Evolutionary conservation across 2,797 vertebrate species (phyloP).

Genomic region (Pseudochaenichthys georgianus): DNA sequence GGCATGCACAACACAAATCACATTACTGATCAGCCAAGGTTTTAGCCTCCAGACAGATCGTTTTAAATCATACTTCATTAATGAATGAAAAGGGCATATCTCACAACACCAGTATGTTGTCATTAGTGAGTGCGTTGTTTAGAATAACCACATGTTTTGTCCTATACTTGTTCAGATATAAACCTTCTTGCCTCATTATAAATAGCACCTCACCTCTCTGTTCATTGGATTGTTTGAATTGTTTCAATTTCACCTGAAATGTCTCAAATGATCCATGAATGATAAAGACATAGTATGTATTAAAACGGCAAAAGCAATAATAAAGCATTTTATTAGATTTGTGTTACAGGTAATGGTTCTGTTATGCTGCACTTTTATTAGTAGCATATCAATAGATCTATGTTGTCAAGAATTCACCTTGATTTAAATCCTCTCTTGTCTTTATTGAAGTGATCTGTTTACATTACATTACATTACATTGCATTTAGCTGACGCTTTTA

Average conservation of each 20-base stretch:
- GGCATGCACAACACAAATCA: slow-evolving; percentile 54
- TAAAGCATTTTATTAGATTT: not conserved
- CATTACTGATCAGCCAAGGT: slow-evolving; percentile 57
- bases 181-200: slow-evolving; percentile 21
- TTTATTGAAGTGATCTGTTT: slow-evolving; percentile 32
- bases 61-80: slow-evolving; percentile 61
- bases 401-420: slow-evolving; percentile 21
- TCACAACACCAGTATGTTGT: slow-evolving; percentile 45
- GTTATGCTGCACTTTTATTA: not conserved
- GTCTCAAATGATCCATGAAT: not conserved
- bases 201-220: slow-evolving; percentile 14
- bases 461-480: not conserved
- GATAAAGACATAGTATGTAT: not conserved
- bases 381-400: not conserved
- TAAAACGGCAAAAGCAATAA: not conserved
- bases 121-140: slow-evolving; percentile 48
- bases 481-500: too few species aligned
- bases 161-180: slow-evolving; percentile 11
- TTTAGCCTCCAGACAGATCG: slow-evolving; percentile 52
- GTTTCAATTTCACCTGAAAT: slow-evolving; percentile 19
- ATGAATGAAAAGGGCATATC: slow-evolving; percentile 75
- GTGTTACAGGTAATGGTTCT: not conserved
- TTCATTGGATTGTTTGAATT: too few species aligned
- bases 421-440: slow-evolving; percentile 26
- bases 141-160: slow-evolving; percentile 40